Evolutionary conservation across 2,113 vertebrate species (phyloP).

Genomic region (Chaetodon trifascialis): DNA sequence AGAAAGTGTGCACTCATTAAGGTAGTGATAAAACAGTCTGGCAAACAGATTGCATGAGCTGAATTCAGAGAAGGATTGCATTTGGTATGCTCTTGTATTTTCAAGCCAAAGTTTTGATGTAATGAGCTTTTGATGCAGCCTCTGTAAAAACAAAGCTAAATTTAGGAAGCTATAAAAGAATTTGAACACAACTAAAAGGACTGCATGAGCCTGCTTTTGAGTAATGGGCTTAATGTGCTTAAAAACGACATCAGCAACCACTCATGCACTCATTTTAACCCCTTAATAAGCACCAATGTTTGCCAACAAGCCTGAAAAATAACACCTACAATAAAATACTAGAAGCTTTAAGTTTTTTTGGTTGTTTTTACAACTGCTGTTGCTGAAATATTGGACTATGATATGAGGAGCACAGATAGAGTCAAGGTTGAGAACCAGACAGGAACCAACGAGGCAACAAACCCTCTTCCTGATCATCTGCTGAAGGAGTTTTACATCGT

Average conservation of each 20-base stretch:
- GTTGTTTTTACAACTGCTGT: neutral
- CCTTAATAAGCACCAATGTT: neutral
- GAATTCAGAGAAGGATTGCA: constrained; percentile 19
- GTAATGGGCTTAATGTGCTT: neutral
- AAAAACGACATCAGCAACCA: neutral
- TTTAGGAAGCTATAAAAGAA: constrained; percentile 15
- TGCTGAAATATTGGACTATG: neutral
- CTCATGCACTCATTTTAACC: neutral
- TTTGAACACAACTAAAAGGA: neutral
- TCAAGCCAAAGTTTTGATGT: constrained; percentile 24
- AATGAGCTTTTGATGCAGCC: constrained; percentile 35
- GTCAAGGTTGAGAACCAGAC: too few species aligned
- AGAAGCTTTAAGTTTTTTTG: neutral
- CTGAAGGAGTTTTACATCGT: neutral
- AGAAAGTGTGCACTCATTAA: constrained; percentile 39
- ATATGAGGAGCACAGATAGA: too few species aligned
- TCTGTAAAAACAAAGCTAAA: constrained; percentile 23
- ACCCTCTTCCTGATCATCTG: neutral
- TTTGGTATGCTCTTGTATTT: neutral
- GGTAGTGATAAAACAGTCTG: constrained; percentile 25
- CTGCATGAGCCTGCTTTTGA: neutral
- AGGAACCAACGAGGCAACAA: constrained; percentile 4
- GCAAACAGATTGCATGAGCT: constrained; percentile 25
- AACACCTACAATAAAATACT: neutral
- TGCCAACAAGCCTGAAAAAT: neutral